Percentiles rank a stretch among this genome's conserved stretches.
Evolutionary conservation across 1,140 invertebrate species (phyloP).

Genomic region (Metaphire vulgaris): DNA sequence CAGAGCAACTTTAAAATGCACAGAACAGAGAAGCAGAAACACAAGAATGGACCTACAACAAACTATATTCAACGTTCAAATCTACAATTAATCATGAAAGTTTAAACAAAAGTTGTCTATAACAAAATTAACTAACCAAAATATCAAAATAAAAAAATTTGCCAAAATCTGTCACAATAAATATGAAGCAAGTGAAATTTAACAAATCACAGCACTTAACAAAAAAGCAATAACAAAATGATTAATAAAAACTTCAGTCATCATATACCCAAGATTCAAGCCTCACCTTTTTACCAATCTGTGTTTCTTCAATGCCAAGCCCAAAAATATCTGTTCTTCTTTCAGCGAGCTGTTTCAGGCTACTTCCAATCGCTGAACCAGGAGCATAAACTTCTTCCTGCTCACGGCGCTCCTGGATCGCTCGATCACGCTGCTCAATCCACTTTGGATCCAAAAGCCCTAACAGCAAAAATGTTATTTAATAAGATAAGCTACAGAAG

Average conservation of each 20-base stretch:
- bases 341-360: constrained; percentile 90
- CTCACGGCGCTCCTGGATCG: constrained; percentile 69
- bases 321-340: constrained; percentile 99
- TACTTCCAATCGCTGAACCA: constrained; percentile 84
- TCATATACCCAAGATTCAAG: background rate
- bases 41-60: no score
- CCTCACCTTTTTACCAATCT: constrained; percentile 88
- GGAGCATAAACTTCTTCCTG: constrained; percentile 75
- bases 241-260: no score
- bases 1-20: background rate
- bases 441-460: constrained; percentile 91
- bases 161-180: no score
- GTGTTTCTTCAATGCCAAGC: constrained; percentile 88
- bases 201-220: no score
- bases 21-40: background rate
- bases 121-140: no score
- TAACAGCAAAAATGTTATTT: constrained; percentile 30
- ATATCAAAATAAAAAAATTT: no score
- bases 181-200: no score
- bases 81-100: no score
- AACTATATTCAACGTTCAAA: no score
- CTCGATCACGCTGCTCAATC: constrained; percentile 90
- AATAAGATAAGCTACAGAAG: background rate
- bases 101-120: no score
- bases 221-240: no score